These are phyloP conservation scores for Loxodonta africana DNA, from an alignment of 2,113 vertebrate genomes.

Conservation along the genomic window DNA sequence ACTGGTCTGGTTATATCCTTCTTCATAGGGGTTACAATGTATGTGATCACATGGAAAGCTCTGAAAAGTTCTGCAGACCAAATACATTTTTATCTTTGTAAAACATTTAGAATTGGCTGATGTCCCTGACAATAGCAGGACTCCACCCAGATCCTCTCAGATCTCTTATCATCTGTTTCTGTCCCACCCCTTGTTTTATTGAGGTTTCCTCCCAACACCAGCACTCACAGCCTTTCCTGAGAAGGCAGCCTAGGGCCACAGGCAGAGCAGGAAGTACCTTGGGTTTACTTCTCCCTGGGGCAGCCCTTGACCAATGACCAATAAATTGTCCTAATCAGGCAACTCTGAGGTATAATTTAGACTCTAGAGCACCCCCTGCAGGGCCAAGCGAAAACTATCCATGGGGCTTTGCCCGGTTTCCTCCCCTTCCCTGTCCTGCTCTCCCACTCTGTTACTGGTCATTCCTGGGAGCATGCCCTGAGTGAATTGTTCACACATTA, in stretches of 20 bases:
- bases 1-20: not conserved
- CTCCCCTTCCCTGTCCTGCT: not conserved
- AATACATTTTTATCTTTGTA: not conserved
- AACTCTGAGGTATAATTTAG: not conserved
- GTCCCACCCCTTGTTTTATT: not conserved
- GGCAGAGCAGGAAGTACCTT: not conserved
- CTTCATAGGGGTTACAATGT: not conserved
- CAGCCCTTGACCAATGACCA: not conserved
- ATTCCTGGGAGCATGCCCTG: not conserved
- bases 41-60: not conserved
- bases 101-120: not conserved
- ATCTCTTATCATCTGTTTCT: not conserved
- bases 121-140: not conserved
- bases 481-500: not conserved
- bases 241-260: not conserved
- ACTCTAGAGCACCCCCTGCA: not conserved
- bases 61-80: not conserved
- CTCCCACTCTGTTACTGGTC: not conserved
- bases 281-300: not conserved
- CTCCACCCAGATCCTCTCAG: not conserved
- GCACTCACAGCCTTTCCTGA: not conserved
- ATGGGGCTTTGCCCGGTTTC: not conserved
- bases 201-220: not conserved
- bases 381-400: not conserved
- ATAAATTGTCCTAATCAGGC: not conserved